These are phyloP conservation scores for Esperia sulphurella DNA, from an alignment of 2,888 invertebrate species.

Conservation along the genomic window DNA sequence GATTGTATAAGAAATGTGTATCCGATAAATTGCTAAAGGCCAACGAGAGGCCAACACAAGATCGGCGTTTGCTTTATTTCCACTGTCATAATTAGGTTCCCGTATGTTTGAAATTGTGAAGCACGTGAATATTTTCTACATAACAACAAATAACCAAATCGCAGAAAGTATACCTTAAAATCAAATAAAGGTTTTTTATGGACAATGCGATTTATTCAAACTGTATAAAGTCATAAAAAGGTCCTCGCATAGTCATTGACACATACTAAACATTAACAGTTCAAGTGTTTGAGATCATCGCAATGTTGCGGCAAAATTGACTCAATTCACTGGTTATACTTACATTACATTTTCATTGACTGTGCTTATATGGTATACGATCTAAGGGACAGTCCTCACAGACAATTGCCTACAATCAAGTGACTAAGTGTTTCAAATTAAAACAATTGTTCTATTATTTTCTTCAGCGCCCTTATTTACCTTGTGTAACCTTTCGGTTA, in stretches of 20 bases:
- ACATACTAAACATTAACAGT: conserved; percentile 47
- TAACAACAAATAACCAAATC: neutral
- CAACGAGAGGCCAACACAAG: no score
- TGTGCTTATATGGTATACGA: conserved; percentile 5
- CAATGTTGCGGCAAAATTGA: conserved; percentile 60
- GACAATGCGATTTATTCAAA: conserved; percentile 42
- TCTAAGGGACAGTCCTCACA: neutral
- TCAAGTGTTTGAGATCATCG: conserved; percentile 69
- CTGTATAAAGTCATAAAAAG: conserved; percentile 22
- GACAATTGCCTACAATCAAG: no score
- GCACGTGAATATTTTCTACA: neutral
- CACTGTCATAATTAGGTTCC: no score
- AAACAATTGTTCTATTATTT: neutral
- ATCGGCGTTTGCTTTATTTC: no score
- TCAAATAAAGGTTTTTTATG: conserved; percentile 31
- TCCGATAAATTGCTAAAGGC: no score
- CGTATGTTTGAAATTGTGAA: no score
- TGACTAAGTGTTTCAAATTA: neutral
- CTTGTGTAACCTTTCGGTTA: no score
- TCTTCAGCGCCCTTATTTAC: neutral
- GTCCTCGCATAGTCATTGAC: conserved; percentile 36
- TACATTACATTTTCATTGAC: conserved; percentile 22
- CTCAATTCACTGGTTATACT: conserved; percentile 63
- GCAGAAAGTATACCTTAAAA: conserved; percentile 30
- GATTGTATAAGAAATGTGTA: no score